Evolutionary conservation across 1,140 invertebrate species (phyloP), one percentile per base, ranked within the genome.

Genomic region (Phymorhynchus buccinoides): DNA sequence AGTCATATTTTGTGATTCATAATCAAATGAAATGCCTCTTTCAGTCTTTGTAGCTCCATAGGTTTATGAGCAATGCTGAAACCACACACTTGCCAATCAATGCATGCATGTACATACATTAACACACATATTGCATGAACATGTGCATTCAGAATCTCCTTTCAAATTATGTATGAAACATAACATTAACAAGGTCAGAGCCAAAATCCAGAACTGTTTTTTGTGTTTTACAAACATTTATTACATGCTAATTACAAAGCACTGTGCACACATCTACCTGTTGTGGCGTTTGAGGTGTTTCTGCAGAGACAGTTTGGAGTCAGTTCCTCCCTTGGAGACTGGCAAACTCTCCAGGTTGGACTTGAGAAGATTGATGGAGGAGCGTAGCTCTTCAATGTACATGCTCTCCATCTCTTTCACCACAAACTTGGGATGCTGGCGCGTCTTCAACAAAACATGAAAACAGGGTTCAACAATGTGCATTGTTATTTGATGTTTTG

Each of bases 331-430:
- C 94, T 99, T 99, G 9, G 98, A 98, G 80, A 99, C 98, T 52
- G 99, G 99, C 85, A 99, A 95, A 85, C 97, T 99, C 95, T 99
- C 99, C 92, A 99, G 95, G 95, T 99, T 99, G 80, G 97, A 97
- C 97, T 99, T 99, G 88, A 99, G 95, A 86, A 98, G 95, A 94
- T 99, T 99, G 93, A 99, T 99, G 86, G 98, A 98, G 87, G 97
- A 96, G 94, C 99, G 98, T 86, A 99, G 94, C 94, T 99, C 99
- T 95, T 99, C 99, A 87, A 99, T 96, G 94, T 99, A 99, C 90
- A 99, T 95, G 75, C 97, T 98, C 94, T 99, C 99, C 99, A 99
- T 99, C 94, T 99, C 99, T 95, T 99, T 99, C 80, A 99, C 95
- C 81, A 99, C 98, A 95, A 99, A 99, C 94, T 98, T 98, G 86